Base-by-base conservation (phyloP, 2,888 invertebrate species). In the Polyommatus iphigenia region DNA sequence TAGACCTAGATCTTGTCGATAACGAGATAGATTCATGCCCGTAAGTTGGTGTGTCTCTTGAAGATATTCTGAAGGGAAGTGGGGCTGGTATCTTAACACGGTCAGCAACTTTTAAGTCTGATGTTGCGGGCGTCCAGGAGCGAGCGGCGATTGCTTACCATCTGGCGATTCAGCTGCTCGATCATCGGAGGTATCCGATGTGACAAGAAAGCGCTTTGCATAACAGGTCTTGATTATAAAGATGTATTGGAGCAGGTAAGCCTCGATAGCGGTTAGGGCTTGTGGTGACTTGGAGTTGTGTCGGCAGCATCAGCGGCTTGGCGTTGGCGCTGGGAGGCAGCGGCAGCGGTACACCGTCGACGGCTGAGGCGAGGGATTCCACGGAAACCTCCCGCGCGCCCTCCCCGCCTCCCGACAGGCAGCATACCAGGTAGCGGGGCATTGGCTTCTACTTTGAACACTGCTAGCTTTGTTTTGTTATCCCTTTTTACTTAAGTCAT, bases 251-350 rank as follows among this genome's bases (percentile, higher is more conserved):
- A 92, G 93, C 92, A 92, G 90, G 85, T 92, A 90, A 85, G 91
- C 89, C 83, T 85, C 84, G 85, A 83, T 83, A 83, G 85, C 85
- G 85, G 89, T 87, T 90, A 91, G 92, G 92, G 92, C 67, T 89
- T 90, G 88, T 92, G 93, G 93, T 94, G 93, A 94, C 91, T 88
- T 93, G 89, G 92, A 92, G 90, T 87, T 93, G 94, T 94, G 91
- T 94, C 92, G 90, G 87, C 94, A 95, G 95, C 90, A 94, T 94
- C 92, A 93, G 89, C 93, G 94, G 94, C 87, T 84, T 94, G 94
- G 95, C 94, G 91, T 84, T 94, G 93, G 95, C 95, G 89, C 91
- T 95, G 86, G 94, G 94, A 82, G 89, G 94, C 85, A 93, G 91
- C 89, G 88, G 92, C 80, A 87, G 89, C 71, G 91, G 91, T 89